Percentiles rank a stretch among this genome's conserved stretches.
Evolutionary conservation across 2,888 invertebrate genomes (phyloP).

Genomic region (Drosophila nr. medialis): DNA sequence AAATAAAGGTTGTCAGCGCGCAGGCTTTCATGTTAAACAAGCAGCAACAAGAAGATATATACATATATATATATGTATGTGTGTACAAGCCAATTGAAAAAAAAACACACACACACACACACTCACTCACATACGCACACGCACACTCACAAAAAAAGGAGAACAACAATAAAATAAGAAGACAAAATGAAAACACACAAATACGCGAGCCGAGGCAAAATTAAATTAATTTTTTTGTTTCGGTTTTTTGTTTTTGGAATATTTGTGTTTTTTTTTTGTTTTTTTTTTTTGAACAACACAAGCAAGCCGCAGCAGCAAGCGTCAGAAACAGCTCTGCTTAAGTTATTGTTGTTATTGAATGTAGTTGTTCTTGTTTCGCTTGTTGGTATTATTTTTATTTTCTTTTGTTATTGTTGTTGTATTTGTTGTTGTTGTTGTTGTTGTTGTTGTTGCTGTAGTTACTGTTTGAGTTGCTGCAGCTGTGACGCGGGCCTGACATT

Average conservation of each 20-base stretch:
- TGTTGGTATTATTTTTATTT: conserved; percentile 8
- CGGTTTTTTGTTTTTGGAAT: conserved; percentile 30
- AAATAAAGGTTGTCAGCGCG: conserved; percentile 32
- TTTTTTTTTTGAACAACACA: conserved; percentile 23
- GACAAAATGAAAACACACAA: conserved; percentile 55
- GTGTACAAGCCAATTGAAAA: conserved; percentile 1
- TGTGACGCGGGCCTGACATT: conserved; percentile 45
- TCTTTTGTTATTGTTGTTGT: conserved; percentile 21
- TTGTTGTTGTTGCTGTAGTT: conserved; percentile 14
- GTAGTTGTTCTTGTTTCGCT: conserved; percentile 41
- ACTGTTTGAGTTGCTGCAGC: conserved; percentile 44
- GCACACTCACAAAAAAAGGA: conserved; percentile 12
- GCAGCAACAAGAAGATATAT: conserved; percentile 42
- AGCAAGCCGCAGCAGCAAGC: conserved; percentile 23
- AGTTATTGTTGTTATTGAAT: conserved; percentile 49
- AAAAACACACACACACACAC: conserved; percentile 27
- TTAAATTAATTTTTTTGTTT: conserved; percentile 40
- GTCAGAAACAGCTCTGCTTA: conserved; percentile 41
- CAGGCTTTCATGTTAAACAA: conserved; percentile 52
- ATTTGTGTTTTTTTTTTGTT: conserved; percentile 3
- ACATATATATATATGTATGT: not conserved
- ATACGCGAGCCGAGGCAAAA: conserved; percentile 51
- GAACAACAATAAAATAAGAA: conserved; percentile 36
- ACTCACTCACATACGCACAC: conserved; percentile 24
- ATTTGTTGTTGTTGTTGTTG: conserved; percentile 28